Evolutionary conservation across 2,888 invertebrate genomes (phyloP).

Genomic region (Phragmatobia fuliginosa): DNA sequence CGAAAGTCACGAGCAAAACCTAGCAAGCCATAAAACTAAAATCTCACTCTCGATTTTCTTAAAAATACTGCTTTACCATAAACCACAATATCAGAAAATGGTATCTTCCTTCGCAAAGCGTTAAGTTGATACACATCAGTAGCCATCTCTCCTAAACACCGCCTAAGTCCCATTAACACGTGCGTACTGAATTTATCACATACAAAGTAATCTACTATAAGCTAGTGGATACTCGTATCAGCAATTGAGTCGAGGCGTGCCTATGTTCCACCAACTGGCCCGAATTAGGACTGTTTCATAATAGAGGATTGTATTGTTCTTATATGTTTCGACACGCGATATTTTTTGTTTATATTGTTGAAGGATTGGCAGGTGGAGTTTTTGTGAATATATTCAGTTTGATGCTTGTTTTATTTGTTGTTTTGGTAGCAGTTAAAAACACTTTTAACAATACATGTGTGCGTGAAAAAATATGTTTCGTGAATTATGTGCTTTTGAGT

Average conservation of each 20-base stretch:
- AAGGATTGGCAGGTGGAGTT: not conserved
- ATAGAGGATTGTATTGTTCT: conserved; percentile 46
- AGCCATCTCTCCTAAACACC: conserved; percentile 35
- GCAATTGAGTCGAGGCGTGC: conserved; percentile 64
- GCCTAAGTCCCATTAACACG: conserved; percentile 55
- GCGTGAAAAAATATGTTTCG: not conserved
- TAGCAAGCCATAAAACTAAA: not conserved
- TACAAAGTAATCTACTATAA: conserved; percentile 57
- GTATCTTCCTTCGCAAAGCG: not conserved
- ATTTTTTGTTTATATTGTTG: conserved; percentile 25
- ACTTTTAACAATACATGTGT: not conserved
- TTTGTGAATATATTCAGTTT: not conserved
- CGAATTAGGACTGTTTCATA: conserved; percentile 46
- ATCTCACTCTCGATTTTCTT: not conserved
- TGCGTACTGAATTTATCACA: conserved; percentile 55
- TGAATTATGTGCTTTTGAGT: not conserved
- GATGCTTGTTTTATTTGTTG: not conserved
- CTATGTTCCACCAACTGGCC: conserved; percentile 34
- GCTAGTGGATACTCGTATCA: conserved; percentile 55
- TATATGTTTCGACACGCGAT: conserved; percentile 43
- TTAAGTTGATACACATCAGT: conserved; percentile 26
- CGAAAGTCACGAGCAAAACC: no score
- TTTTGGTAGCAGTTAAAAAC: not conserved
- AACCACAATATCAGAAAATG: not conserved
- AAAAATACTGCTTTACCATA: not conserved